Evolutionary conservation across 2,797 vertebrate genomes (phyloP), one percentile per base, ranked within the genome.

Genomic region (Sebastes diploproa): DNA sequence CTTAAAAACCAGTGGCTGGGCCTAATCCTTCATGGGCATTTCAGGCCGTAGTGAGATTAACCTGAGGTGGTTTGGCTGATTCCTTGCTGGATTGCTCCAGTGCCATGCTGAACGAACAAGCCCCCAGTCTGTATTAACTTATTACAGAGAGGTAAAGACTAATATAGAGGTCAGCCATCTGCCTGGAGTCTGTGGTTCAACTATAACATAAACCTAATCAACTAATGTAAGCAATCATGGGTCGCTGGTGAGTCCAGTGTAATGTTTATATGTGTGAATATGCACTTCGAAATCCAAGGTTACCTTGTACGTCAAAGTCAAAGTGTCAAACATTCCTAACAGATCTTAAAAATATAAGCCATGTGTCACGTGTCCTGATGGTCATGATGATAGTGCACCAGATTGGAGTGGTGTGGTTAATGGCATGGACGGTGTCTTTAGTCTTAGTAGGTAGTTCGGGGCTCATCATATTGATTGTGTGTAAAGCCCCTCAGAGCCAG

Each of bases 61-160:
- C 94, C 95, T 94, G 90, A 94, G 89, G 91, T 94, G 94, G 93
- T 95, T 93, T 72, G 58, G 62, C 91, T 92, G 88, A 92, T 88
- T 93, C 90, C 86, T 72, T 77, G 72, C 75, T 86, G 80, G 89
- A 92, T 76, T 82, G 82, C 58, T 90, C 84, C 81, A 72, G 75
- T 75, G 87, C 74, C 72, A 59, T 72, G 84, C 42, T 72, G 80
- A 75, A 74, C 75, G 69, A 91, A 82, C 85, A 90, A 78, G 55
- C 46, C 78, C 58, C 83, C 71, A 66, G 63, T 80, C 81, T 80
- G 71, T 79, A 79, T 89, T 54, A 91, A 91, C 72, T 84, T 89
- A 90, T 87, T 88, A 88, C 42, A 77, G 67, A 38, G 72, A 82
- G 70, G 81, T 64, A 85, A 87, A 81, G 72, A 86, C 74, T 77